A percentile compares a stretch with the other conserved stretches of the same genome.
phyloP scores from a whole-genome alignment of 2,797 vertebrate genomes.

The Trichosurus vulpecula region DNA sequence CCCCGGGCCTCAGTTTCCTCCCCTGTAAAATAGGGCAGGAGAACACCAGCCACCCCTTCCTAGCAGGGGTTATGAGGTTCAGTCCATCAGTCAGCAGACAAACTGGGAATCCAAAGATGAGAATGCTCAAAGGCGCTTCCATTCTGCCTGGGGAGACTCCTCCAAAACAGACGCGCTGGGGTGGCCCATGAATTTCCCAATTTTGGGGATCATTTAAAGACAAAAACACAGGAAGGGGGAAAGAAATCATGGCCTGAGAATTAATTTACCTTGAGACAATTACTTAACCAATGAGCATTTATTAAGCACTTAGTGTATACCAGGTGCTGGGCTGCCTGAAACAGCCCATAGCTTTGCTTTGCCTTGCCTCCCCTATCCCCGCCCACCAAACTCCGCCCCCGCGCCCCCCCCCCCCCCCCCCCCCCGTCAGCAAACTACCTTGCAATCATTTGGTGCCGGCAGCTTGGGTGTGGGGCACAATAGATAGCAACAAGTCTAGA shows the following conservation, averaged over 20 bases:
- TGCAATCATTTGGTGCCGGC: not conserved
- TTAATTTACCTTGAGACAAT: no score
- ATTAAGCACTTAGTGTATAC: no score
- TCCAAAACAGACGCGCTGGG: accelerated
- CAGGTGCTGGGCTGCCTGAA: no score
- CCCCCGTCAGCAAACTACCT: not conserved
- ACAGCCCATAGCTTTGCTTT: no score
- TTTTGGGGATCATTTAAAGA: not conserved
- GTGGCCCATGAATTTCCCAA: not conserved
- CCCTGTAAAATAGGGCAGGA: not conserved
- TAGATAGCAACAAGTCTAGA: not conserved
- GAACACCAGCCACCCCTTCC: not conserved
- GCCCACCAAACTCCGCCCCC: no score
- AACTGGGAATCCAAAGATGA: not conserved
- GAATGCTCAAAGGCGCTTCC: not conserved
- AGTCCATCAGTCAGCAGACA: not conserved
- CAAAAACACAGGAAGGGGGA: not conserved
- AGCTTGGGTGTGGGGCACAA: not conserved
- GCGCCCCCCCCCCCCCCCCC: no score
- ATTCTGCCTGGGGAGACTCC: not conserved
- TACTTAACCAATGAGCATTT: no score
- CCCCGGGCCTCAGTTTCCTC: not conserved
- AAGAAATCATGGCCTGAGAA: no score
- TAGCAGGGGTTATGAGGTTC: not conserved
- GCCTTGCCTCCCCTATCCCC: no score